Evolutionary conservation across 2,113 vertebrate genomes (phyloP), one percentile per base, ranked within the genome.

Genomic region (Pao palembangensis): DNA sequence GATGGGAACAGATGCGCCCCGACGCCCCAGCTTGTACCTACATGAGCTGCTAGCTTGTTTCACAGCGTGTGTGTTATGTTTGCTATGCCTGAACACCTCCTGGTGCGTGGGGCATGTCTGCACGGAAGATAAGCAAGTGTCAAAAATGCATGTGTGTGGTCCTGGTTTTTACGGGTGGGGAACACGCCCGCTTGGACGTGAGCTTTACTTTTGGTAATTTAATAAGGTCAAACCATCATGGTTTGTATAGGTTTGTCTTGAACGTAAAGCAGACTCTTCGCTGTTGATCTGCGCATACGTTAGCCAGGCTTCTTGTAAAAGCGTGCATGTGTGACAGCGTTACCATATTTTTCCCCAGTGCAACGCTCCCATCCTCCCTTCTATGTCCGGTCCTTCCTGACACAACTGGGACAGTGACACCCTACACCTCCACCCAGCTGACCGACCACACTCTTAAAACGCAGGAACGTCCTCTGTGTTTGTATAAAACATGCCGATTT

Each of bases 341-440:
- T 44, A 56, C 67, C 82, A 76, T 88, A 87, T 89, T 83, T 80
- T 71, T 82, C 54, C 21, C 65, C 53, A 61, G 71, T 71, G 57
- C 71, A 17, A 68, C 62, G 13, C 73, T 69, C 58, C 3, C 20
- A 8, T 60, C 58, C 61, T 54, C 61, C 67, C 55, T 61, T 75
- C 63, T 63, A 52, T 61, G 68, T 81, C 75, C 74, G 57, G 69
- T 86, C 61, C 61, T 64, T 67, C 74, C 60, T 88, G 87, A 88
- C 87, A 85, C 76, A 89, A 83, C 78, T 81, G 81, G 82, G 86
- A 20, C 85, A 86, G 57, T 83, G 90, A 89, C 84, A 89, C 73
- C 80, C 78, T 75, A 90, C 82, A 87, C 82, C 75, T 67, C 58
- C 71, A 55, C 55, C 64, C 72, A 67, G 67, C 68, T 74, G 67